Base-by-base conservation (phyloP, 1,140 invertebrate species). In the Cotesia vestalis region DNA sequence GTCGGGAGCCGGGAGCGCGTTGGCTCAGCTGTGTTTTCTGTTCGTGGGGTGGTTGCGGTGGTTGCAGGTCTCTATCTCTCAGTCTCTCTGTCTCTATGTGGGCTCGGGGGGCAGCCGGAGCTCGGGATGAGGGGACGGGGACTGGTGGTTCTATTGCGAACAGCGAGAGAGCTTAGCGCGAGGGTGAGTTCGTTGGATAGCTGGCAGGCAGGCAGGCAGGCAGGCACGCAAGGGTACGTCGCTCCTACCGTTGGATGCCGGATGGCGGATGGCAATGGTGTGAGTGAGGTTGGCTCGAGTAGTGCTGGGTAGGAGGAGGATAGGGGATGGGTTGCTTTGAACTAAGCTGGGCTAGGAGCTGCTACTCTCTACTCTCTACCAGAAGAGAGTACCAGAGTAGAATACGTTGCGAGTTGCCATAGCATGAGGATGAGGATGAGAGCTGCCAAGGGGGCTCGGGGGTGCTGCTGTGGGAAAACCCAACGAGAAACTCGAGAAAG, bases 21-120 rank as follows among this genome's bases (percentile, higher is more conserved):
- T 77, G 76, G 76, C 76, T 77, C 76, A 77, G 76, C 76, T 77
- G 76, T 77, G 74, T 75, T 77, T 75, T 77, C 76, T 74, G 73
- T 75, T 75, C 76, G 76, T 73, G 63, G 75, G 74, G 73, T 75
- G 74, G 76, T 75, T 77, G 76, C 72, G 76, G 74, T 75, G 71
- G 73, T 66, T 68, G 73, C 71, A 69, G 76, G 72, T 73, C 69
- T 71, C 72, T 73, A 69, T 73, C 69, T 71, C 72, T 73, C 57
- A 27, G 57, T 59, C 40, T 46, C 40, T 46, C 57, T 17, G 38
- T 36, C 59, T 35, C 52, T 59, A 55, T 55, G 55, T 61, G 69
- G 60, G 53, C 46, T 14, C 11, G 35, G 61, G 62, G 52, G 35
- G 55, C 35, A 52, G 60, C 20, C 57, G 17, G 60, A 60, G 53